Evolutionary conservation across 2,888 invertebrate genomes (phyloP).

Genomic region (Spodoptera littoralis): DNA sequence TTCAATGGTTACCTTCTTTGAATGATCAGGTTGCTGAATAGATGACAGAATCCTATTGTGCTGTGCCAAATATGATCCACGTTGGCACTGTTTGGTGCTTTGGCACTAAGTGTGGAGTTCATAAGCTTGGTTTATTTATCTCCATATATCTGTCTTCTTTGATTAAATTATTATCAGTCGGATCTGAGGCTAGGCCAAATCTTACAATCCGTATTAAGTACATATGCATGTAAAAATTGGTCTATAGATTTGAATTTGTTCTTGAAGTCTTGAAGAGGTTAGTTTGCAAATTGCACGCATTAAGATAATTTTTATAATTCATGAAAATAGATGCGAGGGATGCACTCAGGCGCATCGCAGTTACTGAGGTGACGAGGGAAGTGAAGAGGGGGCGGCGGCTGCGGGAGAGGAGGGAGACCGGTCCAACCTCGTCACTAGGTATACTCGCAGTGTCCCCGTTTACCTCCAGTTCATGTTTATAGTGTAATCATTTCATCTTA

Average conservation of each 20-base stretch:
- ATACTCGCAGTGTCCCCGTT: slow-evolving; percentile 77
- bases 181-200: slow-evolving; percentile 5
- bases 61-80: slow-evolving; percentile 35
- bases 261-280: background rate
- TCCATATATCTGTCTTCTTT: slow-evolving; percentile 23
- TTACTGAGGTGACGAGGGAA: slow-evolving; percentile 47
- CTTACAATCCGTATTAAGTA: background rate
- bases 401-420: slow-evolving; percentile 64
- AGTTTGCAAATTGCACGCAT: slow-evolving; percentile 18
- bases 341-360: slow-evolving; percentile 73
- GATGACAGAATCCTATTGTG: slow-evolving; percentile 7
- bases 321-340: slow-evolving; percentile 72
- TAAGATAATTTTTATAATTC: slow-evolving; percentile 61
- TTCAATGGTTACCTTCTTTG: slow-evolving; percentile 20
- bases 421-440: slow-evolving; percentile 73
- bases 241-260: too few species aligned
- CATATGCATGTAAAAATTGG: too few species aligned
- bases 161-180: slow-evolving; percentile 22
- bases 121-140: slow-evolving; percentile 31
- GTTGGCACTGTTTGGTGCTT: slow-evolving; percentile 33
- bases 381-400: slow-evolving; percentile 50
- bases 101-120: slow-evolving; percentile 25
- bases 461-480: slow-evolving; percentile 70
- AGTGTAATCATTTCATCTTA: slow-evolving; percentile 55
- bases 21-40: slow-evolving; percentile 13